These are phyloP conservation scores for Trissolcus japonicus DNA, from an alignment of 2,888 invertebrate species.

Conservation along the genomic window DNA sequence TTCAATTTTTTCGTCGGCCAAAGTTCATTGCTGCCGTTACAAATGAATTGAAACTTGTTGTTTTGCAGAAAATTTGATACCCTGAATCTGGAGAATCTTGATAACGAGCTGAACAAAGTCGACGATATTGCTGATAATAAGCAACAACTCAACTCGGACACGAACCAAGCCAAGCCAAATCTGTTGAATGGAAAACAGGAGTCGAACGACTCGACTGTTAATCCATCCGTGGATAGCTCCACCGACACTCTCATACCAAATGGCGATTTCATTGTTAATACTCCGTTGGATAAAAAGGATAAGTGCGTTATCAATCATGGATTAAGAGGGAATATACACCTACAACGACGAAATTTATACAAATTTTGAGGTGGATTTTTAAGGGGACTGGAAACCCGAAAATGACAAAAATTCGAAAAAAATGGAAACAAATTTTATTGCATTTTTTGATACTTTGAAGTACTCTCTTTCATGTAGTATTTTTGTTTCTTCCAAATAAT, in stretches of 20 bases:
- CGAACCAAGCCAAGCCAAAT: constrained; percentile 60
- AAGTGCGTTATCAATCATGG: constrained; percentile 61
- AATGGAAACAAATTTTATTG: too few species aligned
- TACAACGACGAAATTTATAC: too few species aligned
- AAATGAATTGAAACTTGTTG: not conserved
- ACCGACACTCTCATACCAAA: constrained; percentile 78
- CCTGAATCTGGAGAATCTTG: constrained; percentile 68
- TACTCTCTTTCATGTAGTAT: too few species aligned
- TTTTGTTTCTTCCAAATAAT: too few species aligned
- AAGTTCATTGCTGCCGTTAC: not conserved
- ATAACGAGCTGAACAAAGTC: constrained; percentile 63
- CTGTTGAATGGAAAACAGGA: constrained; percentile 64
- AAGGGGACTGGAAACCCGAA: too few species aligned
- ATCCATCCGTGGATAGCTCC: constrained; percentile 78
- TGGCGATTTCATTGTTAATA: constrained; percentile 64
- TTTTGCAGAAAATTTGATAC: constrained; percentile 72
- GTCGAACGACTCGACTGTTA: constrained; percentile 67
- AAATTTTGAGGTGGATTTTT: too few species aligned
- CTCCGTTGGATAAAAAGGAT: constrained; percentile 63
- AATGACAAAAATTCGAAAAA: too few species aligned
- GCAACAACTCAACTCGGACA: constrained; percentile 53
- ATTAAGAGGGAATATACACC: too few species aligned
- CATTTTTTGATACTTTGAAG: too few species aligned
- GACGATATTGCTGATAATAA: constrained; percentile 53
- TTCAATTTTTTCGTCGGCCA: not conserved